These are phyloP conservation scores for Lethenteron reissneri DNA, from an alignment of 2,113 vertebrate genomes.

Conservation along the genomic window DNA sequence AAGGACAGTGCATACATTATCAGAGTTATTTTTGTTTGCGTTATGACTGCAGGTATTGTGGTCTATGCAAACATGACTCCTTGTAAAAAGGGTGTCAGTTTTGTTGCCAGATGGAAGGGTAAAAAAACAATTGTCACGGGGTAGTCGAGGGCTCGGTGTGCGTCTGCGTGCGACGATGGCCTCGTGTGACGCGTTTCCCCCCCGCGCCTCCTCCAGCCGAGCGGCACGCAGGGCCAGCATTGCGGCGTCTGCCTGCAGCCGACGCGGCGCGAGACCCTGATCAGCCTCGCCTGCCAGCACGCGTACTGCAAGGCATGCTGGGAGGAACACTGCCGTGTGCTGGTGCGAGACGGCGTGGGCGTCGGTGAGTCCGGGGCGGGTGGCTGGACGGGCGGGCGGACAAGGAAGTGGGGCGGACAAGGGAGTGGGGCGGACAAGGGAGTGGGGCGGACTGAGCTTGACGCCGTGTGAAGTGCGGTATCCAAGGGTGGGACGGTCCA, in stretches of 20 bases:
- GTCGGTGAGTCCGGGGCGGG: constrained; percentile 43
- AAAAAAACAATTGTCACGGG: no score
- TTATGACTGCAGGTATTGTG: no score
- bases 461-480: constrained; percentile 13
- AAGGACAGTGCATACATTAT: no score
- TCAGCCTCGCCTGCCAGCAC: constrained; percentile 83
- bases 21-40: no score
- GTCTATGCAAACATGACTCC: no score
- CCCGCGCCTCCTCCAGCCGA: constrained; percentile 17
- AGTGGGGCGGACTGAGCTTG: constrained; percentile 11
- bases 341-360: constrained; percentile 85
- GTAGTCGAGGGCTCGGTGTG: no score
- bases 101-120: no score
- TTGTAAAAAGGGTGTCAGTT: no score
- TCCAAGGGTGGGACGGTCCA: background rate
- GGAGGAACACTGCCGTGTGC: constrained; percentile 93
- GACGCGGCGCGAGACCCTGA: constrained; percentile 67
- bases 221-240: constrained; percentile 52
- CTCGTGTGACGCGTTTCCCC: no score
- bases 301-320: constrained; percentile 94
- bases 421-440: no score
- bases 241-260: constrained; percentile 95
- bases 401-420: constrained; percentile 8
- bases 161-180: no score
- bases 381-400: background rate